Evolutionary conservation across 1,140 invertebrate species (phyloP).

Genomic region (Drosophila willistoni): DNA sequence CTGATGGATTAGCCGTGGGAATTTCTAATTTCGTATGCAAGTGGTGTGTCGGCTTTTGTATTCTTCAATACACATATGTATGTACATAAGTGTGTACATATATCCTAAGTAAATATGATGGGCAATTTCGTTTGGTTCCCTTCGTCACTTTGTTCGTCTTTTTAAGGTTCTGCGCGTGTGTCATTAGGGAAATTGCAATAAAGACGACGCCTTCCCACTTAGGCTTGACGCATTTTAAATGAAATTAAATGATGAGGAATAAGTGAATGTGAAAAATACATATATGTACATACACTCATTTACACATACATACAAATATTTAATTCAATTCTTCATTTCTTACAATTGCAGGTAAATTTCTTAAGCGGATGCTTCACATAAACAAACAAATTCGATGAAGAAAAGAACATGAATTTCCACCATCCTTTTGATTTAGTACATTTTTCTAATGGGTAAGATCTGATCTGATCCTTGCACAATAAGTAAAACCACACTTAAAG

Average conservation of each 20-base stretch:
- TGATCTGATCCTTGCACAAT: too few relatives aligned
- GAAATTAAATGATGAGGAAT: conserved; percentile 54
- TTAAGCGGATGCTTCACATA: not conserved
- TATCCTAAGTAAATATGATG: conserved; percentile 75
- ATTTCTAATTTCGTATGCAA: conserved; percentile 78
- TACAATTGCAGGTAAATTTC: conserved; percentile 56
- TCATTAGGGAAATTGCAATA: conserved; percentile 75
- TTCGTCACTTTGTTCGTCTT: not conserved
- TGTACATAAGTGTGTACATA: conserved; percentile 6
- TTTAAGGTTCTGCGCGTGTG: conserved; percentile 70
- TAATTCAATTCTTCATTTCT: conserved; percentile 9
- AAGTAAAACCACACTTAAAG: too few relatives aligned
- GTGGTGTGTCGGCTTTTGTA: conserved; percentile 46
- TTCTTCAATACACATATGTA: not conserved
- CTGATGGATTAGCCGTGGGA: conserved; percentile 75
- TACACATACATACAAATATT: not conserved
- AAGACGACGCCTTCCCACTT: conserved; percentile 28
- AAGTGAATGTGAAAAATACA: not conserved
- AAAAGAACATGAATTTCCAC: not conserved
- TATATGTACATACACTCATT: conserved; percentile 21
- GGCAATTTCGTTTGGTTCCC: conserved; percentile 57
- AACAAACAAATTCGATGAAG: not conserved
- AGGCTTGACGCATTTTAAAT: conserved; percentile 47
- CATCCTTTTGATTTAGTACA: too few relatives aligned
- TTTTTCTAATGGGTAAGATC: too few relatives aligned